Percentiles rank a stretch among this genome's conserved stretches.
phyloP scores from a whole-genome alignment of 2,888 invertebrate species.

The Actias luna region DNA sequence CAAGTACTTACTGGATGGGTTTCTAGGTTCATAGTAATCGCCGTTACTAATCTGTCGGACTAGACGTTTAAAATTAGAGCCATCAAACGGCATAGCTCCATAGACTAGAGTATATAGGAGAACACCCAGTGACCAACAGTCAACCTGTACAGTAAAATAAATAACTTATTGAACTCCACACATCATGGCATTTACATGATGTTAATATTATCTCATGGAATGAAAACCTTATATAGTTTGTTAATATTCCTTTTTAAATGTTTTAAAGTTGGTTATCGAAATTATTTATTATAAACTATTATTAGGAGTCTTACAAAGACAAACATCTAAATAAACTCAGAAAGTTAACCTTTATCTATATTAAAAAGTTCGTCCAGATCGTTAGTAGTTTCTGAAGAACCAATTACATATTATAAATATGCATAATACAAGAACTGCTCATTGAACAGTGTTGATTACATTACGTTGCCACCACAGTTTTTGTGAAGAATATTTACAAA shows the following conservation, averaged over 20 bases:
- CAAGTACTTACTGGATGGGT: conserved; percentile 89
- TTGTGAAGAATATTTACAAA: too few species aligned
- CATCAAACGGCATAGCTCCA: conserved; percentile 99
- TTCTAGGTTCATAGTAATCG: conserved; percentile 98
- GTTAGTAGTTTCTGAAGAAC: too few species aligned
- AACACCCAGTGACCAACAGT: conserved; percentile 97
- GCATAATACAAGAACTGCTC: too few species aligned
- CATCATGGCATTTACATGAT: background rate
- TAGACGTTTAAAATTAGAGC: conserved; percentile 97
- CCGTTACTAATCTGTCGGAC: conserved; percentile 98
- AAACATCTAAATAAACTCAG: too few species aligned
- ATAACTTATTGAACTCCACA: background rate
- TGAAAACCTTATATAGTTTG: background rate
- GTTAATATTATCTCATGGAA: background rate
- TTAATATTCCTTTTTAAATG: background rate
- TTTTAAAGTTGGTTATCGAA: background rate
- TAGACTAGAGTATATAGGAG: conserved; percentile 98
- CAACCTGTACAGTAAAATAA: conserved; percentile 66
- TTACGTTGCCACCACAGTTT: too few species aligned
- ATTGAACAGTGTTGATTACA: too few species aligned
- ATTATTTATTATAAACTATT: background rate
- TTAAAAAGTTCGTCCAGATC: too few species aligned
- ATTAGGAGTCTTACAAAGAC: too few species aligned
- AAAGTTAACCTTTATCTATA: too few species aligned
- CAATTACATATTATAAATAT: too few species aligned